Percentiles rank a stretch among this genome's conserved stretches.
Evolutionary conservation across 2,797 vertebrate genomes (phyloP).

Genomic region (Lepus townsendii): DNA sequence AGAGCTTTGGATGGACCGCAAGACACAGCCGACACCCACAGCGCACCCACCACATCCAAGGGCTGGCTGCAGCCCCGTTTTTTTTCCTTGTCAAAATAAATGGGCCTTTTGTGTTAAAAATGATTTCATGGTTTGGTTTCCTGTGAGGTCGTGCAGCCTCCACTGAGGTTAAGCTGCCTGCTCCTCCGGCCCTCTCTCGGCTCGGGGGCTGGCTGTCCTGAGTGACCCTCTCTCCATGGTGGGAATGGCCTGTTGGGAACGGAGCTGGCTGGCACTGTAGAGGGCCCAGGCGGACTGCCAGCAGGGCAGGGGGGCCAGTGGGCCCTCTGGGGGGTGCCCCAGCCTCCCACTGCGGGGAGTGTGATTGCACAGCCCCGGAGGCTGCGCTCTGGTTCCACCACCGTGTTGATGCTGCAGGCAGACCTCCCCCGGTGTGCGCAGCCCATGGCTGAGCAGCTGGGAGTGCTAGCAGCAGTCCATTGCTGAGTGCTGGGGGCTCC

Average conservation of each 20-base stretch:
- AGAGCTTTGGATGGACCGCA: background rate
- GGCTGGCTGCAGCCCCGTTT: background rate
- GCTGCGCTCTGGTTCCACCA: background rate
- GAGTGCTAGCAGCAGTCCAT: fast-evolving
- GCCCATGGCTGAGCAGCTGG: background rate
- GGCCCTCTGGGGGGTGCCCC: background rate
- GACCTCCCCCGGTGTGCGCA: fast-evolving
- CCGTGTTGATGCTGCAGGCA: background rate
- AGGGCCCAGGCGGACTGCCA: background rate
- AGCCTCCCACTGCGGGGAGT: background rate
- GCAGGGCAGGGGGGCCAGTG: background rate
- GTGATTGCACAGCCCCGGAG: background rate
- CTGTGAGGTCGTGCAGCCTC: background rate
- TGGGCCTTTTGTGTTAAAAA: slow-evolving; percentile 45
- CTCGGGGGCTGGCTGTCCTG: background rate
- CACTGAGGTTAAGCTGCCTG: background rate
- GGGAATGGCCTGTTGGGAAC: too few relatives aligned
- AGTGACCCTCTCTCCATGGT: background rate
- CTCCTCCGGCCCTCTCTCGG: background rate
- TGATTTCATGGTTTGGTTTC: slow-evolving; percentile 56
- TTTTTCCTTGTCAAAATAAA: slow-evolving; percentile 62
- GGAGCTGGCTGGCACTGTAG: background rate
- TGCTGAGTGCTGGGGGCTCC: background rate
- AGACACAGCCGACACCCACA: background rate
- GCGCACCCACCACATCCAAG: background rate